Percentiles rank a stretch among this genome's conserved stretches.
These are phyloP conservation scores for Ginglymostoma cirratum DNA, from an alignment of 2,113 vertebrate genomes.

Conservation along the genomic window DNA sequence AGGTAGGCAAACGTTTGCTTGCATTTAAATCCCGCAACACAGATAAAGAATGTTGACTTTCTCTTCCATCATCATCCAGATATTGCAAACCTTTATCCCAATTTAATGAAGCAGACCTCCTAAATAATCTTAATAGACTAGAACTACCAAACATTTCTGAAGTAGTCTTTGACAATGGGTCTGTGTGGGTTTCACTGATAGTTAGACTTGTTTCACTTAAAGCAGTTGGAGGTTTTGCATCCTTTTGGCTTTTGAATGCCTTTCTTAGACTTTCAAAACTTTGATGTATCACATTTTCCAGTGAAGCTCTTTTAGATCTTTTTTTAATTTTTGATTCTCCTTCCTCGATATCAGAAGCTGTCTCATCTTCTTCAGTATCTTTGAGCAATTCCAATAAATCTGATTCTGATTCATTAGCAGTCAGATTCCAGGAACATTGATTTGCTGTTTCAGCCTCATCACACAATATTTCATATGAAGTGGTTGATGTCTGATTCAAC, in stretches of 20 bases:
- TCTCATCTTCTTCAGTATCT: slow-evolving; percentile 21
- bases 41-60: slow-evolving; percentile 42
- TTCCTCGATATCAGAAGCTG: neutral
- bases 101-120: slow-evolving; percentile 59
- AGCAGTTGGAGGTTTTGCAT: neutral
- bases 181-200: slow-evolving; percentile 47
- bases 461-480: slow-evolving; percentile 20
- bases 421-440: neutral
- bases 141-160: slow-evolving; percentile 56
- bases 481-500: neutral
- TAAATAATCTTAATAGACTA: slow-evolving; percentile 61
- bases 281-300: slow-evolving; percentile 14
- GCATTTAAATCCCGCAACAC: neutral
- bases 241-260: neutral
- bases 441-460: slow-evolving; percentile 1
- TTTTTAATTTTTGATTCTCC: neutral
- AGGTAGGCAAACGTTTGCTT: neutral
- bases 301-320: neutral
- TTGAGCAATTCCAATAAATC: slow-evolving; percentile 39
- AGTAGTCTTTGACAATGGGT: slow-evolving; percentile 47
- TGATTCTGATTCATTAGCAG: slow-evolving; percentile 44
- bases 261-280: slow-evolving; percentile 29
- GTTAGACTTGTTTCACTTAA: slow-evolving; percentile 45
- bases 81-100: slow-evolving; percentile 49
- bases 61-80: slow-evolving; percentile 50